phyloP scores from a whole-genome alignment of 2,888 invertebrate species.

The Oxyteleia sp. region DNA sequence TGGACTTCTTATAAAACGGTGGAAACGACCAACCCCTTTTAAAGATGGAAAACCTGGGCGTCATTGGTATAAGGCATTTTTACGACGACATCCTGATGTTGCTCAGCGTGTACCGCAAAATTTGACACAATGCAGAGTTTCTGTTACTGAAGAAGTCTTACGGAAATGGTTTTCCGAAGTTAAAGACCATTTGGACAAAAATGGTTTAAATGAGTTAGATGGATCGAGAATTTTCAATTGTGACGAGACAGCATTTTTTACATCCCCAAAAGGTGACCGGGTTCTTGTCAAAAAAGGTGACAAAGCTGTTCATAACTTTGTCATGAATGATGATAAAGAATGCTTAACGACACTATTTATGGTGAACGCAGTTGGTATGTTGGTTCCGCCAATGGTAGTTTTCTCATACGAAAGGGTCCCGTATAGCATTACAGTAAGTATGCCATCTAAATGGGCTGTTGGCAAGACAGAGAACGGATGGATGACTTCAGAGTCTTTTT shows the following conservation, averaged over 20 bases:
- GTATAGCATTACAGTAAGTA: too few species aligned
- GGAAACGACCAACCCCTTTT: too few species aligned
- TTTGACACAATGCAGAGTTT: background rate
- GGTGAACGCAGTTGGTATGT: constrained; percentile 76
- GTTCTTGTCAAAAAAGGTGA: constrained; percentile 39
- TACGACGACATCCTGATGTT: constrained; percentile 14
- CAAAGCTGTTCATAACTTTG: constrained; percentile 50
- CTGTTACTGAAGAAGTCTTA: constrained; percentile 10
- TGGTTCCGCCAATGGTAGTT: constrained; percentile 79
- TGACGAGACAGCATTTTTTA: constrained; percentile 45
- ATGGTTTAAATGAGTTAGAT: constrained; percentile 26
- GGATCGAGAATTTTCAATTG: constrained; percentile 44
- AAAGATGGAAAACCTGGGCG: too few species aligned
- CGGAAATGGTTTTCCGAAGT: constrained; percentile 74
- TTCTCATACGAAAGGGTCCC: constrained; percentile 82
- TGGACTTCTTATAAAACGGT: too few species aligned
- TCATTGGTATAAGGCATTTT: constrained; percentile 82
- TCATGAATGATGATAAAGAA: constrained; percentile 46
- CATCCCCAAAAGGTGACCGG: constrained; percentile 29
- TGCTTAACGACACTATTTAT: constrained; percentile 41
- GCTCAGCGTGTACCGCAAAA: background rate
- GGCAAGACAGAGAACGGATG: too few species aligned
- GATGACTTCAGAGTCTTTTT: too few species aligned
- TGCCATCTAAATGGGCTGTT: too few species aligned
- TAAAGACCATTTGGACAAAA: constrained; percentile 12